Conservation (phyloP, 2,797 vertebrate genomes). For the Crocodylus rhombifer region DNA sequence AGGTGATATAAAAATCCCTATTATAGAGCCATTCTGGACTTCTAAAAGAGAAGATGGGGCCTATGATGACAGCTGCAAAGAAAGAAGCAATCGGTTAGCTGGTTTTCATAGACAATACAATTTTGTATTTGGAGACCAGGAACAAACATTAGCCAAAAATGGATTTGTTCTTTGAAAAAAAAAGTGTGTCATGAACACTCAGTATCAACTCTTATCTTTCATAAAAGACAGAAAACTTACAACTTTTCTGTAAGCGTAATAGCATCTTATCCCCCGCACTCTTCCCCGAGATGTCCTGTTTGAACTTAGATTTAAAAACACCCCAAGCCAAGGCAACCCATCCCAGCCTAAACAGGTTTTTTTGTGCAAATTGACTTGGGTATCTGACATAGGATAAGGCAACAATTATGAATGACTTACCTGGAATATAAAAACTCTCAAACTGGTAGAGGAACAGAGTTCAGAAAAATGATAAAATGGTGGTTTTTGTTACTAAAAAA, state of each 20-base stretch:
- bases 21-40: neutral
- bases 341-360: too few relatives aligned
- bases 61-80: accelerated
- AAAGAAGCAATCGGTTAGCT: accelerated
- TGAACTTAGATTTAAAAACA: too few relatives aligned
- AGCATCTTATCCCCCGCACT: too few relatives aligned
- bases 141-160: neutral
- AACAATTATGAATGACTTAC: neutral
- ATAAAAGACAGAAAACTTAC: too few relatives aligned
- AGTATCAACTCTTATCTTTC: too few relatives aligned
- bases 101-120: neutral
- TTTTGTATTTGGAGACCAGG: accelerated
- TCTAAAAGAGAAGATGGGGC: neutral
- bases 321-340: too few relatives aligned
- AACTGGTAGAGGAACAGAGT: neutral
- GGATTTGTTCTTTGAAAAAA: neutral
- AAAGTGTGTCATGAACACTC: too few relatives aligned
- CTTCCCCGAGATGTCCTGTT: too few relatives aligned
- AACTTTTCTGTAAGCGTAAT: too few relatives aligned
- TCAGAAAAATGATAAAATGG: neutral
- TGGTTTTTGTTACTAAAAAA: neutral
- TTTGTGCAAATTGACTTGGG: neutral
- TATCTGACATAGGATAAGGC: neutral
- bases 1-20: neutral
- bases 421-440: neutral